These are phyloP conservation scores for Adrianichthys oophorus DNA, from an alignment of 2,797 vertebrate genomes.

Conservation along the genomic window DNA sequence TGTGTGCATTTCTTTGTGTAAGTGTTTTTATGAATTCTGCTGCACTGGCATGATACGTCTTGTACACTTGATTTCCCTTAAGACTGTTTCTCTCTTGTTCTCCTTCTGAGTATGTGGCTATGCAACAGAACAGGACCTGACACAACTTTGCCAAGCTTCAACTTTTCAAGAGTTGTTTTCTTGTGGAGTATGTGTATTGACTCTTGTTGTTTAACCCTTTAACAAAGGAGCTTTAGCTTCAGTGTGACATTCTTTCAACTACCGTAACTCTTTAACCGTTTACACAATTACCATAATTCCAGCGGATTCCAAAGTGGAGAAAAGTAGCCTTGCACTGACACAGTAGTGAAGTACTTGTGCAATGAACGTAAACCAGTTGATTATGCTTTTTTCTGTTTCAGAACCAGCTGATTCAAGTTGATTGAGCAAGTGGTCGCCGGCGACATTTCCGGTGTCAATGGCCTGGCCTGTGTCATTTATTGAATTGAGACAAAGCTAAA, in stretches of 20 bases:
- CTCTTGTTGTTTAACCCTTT: slow-evolving; percentile 32
- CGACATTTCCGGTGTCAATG: not conserved
- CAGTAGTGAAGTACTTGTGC: not conserved
- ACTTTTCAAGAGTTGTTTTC: slow-evolving; percentile 44
- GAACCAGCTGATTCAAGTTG: too few relatives aligned
- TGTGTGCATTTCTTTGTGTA: slow-evolving; percentile 11
- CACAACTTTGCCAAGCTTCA: slow-evolving; percentile 43
- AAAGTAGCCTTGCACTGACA: too few relatives aligned
- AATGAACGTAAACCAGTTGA: too few relatives aligned
- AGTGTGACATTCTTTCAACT: too few relatives aligned
- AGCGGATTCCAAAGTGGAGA: too few relatives aligned
- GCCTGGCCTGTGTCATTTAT: slow-evolving; percentile 31
- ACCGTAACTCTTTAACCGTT: too few relatives aligned
- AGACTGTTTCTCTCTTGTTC: slow-evolving; percentile 59
- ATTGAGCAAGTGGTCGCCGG: too few relatives aligned
- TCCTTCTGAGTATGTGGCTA: slow-evolving; percentile 26
- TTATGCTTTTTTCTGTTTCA: too few relatives aligned
- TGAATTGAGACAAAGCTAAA: slow-evolving; percentile 31
- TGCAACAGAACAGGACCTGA: slow-evolving; percentile 41
- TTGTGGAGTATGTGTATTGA: slow-evolving; percentile 29
- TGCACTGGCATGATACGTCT: slow-evolving; percentile 67
- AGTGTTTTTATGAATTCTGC: slow-evolving; percentile 67
- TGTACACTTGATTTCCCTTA: slow-evolving; percentile 65
- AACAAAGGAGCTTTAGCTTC: too few relatives aligned
- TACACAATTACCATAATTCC: too few relatives aligned